Evolutionary conservation across 2,888 invertebrate genomes (phyloP).

Genomic region (Campoletis raptor): DNA sequence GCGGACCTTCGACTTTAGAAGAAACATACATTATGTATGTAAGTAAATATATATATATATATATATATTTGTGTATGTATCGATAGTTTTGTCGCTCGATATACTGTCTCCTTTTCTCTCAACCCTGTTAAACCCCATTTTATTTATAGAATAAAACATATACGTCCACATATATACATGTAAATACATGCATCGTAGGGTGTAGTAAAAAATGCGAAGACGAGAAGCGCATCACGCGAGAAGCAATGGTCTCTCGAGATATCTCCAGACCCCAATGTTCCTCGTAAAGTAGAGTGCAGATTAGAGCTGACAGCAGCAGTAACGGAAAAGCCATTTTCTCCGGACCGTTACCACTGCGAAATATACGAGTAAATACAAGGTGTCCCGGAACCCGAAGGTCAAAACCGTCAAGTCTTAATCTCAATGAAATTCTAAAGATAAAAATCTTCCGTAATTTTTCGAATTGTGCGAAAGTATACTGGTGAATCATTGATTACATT

Average conservation of each 20-base stretch:
- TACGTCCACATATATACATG: not conserved
- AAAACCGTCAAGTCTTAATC: not conserved
- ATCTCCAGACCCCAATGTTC: slow-evolving; percentile 45
- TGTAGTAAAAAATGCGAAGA: slow-evolving; percentile 27
- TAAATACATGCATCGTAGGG: not conserved
- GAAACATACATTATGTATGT: slow-evolving; percentile 26
- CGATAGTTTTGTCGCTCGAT: slow-evolving; percentile 11
- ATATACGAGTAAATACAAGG: not conserved
- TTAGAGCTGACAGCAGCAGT: slow-evolving; percentile 45
- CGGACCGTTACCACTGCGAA: slow-evolving; percentile 22
- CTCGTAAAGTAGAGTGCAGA: slow-evolving; percentile 50
- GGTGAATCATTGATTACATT: not conserved
- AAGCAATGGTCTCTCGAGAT: slow-evolving; percentile 61
- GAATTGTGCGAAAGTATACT: not conserved
- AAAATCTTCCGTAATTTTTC: not conserved
- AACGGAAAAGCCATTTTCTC: slow-evolving; percentile 60
- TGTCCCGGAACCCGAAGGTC: slow-evolving; percentile 9
- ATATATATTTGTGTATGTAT: not conserved
- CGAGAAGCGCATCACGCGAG: not conserved
- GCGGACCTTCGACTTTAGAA: slow-evolving; percentile 62
- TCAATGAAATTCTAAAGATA: not conserved
- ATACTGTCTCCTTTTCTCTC: slow-evolving; percentile 15
- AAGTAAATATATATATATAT: not conserved
- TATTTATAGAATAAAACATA: slow-evolving; percentile 64
- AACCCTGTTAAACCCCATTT: slow-evolving; percentile 39